A percentile compares a stretch with the other conserved stretches of the same genome.
Evolutionary conservation across 2,797 vertebrate species (phyloP).

Genomic region (Neopelma chrysocephalum): DNA sequence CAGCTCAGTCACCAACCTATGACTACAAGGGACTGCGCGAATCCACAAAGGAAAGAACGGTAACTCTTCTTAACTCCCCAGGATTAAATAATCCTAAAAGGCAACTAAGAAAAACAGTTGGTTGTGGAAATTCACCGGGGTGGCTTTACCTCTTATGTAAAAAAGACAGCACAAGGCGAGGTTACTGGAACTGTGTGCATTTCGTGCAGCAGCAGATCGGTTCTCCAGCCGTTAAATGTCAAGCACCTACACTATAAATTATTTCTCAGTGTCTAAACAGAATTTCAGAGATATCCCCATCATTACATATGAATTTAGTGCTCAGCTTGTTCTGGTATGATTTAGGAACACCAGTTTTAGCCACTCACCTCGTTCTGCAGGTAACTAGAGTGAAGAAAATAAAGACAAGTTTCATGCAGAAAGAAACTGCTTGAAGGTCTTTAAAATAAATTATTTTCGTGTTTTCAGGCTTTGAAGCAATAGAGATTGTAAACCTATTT

Average conservation of each 20-base stretch:
- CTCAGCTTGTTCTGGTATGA: neutral
- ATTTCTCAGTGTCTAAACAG: slow-evolving; percentile 16
- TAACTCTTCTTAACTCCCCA: neutral
- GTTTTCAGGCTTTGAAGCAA: neutral
- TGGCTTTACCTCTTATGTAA: neutral
- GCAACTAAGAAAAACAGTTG: neutral
- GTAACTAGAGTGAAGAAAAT: neutral
- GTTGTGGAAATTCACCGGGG: neutral
- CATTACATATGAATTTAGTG: neutral
- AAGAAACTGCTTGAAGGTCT: neutral
- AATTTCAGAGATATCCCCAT: neutral
- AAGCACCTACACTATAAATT: neutral
- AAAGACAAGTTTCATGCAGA: neutral
- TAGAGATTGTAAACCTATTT: neutral
- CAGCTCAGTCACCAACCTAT: accelerated
- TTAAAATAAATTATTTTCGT: neutral
- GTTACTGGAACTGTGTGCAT: neutral
- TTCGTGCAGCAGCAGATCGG: neutral
- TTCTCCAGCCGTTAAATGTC: neutral
- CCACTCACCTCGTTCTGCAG: neutral
- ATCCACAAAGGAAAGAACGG: neutral
- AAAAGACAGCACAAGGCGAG: neutral
- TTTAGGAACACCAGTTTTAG: neutral
- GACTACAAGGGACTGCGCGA: neutral
- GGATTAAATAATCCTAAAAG: neutral